These are phyloP conservation scores for Callinectes sapidus DNA, from an alignment of 2,888 invertebrate species.

Conservation along the genomic window DNA sequence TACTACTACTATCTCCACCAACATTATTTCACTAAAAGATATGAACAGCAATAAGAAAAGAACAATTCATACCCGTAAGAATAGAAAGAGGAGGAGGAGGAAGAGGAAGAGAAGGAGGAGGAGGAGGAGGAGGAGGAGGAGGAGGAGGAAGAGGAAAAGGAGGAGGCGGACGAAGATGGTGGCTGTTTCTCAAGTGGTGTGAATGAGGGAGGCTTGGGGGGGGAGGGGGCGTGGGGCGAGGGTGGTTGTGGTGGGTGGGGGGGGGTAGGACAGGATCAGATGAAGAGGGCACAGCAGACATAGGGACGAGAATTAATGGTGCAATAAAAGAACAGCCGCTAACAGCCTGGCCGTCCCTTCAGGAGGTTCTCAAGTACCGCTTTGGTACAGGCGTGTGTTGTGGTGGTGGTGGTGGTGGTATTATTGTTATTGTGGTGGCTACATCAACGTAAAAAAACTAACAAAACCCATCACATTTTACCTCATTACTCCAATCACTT, in stretches of 20 bases:
- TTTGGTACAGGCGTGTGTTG: not conserved
- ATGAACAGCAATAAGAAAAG: not conserved
- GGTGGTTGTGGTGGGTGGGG: not conserved
- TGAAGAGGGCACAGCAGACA: not conserved
- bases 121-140: conserved; percentile 8
- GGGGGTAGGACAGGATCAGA: no score
- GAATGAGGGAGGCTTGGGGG: not conserved
- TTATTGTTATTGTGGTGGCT: not conserved
- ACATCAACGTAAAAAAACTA: not conserved
- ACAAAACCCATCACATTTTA: not conserved
- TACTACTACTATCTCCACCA: not conserved
- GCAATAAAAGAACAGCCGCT: conserved; percentile 34
- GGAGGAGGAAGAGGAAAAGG: no score
- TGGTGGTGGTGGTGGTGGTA: not conserved
- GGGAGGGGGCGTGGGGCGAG: not conserved
- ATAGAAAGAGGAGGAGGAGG: conserved; percentile 6
- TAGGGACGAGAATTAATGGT: not conserved
- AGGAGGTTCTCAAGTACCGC: not conserved
- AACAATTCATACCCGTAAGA: not conserved
- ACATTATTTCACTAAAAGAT: not conserved
- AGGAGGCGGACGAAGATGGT: not conserved
- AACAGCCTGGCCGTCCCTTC: not conserved
- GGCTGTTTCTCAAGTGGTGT: not conserved
- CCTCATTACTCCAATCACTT: not conserved
- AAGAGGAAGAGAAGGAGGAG: not conserved